Conservation (phyloP, 2,888 invertebrate species). For the Zaprionus lineosus region DNA sequence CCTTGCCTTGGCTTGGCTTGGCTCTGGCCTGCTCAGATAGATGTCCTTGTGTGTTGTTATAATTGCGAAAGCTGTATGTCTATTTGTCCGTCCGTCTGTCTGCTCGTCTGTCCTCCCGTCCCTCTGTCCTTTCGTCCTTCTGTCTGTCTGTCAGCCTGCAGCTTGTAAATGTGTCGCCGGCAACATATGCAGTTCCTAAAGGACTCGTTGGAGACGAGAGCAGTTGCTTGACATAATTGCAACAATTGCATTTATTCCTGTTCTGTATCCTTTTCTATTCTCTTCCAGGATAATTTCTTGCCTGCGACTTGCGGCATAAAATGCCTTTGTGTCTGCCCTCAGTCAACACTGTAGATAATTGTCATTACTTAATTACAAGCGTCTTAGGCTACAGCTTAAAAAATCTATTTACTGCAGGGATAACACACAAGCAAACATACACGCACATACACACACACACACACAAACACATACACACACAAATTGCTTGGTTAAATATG, state of each 20-base stretch:
- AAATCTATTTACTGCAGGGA: constrained; percentile 12
- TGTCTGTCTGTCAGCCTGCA: neutral
- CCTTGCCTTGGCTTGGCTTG: constrained; percentile 10
- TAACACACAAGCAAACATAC: no score
- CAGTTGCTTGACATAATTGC: constrained; percentile 63
- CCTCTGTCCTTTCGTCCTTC: neutral
- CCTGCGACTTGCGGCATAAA: constrained; percentile 5
- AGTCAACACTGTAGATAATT: constrained; percentile 39
- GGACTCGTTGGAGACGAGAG: constrained; percentile 33
- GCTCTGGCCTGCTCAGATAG: constrained; percentile 21
- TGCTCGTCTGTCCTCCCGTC: constrained; percentile 2
- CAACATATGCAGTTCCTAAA: constrained; percentile 29
- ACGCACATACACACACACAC: no score
- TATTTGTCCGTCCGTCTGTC: constrained; percentile 24
- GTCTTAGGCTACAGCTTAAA: constrained; percentile 3
- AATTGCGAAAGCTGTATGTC: constrained; percentile 47
- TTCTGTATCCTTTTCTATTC: neutral
- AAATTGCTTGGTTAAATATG: no score
- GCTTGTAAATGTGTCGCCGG: neutral
- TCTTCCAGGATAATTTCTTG: constrained; percentile 25
- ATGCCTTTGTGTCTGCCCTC: constrained; percentile 28
- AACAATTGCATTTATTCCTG: constrained; percentile 59
- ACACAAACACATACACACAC: no score
- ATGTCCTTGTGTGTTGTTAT: constrained; percentile 35
- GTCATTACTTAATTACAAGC: constrained; percentile 36